These are phyloP conservation scores for Molossus molossus DNA, from an alignment of 2,797 vertebrate species.

Conservation along the genomic window DNA sequence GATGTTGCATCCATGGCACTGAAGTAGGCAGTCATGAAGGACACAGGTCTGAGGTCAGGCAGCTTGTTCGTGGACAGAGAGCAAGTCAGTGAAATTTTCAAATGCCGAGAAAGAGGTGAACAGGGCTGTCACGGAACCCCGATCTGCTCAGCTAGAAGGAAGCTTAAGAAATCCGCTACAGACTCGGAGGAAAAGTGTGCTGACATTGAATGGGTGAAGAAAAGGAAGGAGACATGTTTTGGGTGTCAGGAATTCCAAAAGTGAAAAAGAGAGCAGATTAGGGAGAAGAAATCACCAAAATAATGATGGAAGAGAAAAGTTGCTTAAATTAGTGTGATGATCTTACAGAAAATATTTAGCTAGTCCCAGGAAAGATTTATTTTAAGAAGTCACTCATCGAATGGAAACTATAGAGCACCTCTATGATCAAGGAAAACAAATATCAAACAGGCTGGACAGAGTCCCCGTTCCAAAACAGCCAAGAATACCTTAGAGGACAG, in stretches of 20 bases:
- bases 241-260: neutral
- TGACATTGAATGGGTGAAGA: neutral
- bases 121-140: neutral
- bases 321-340: neutral
- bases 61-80: neutral
- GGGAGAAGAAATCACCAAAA: constrained; percentile 3
- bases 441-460: neutral
- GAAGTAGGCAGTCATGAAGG: neutral
- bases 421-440: neutral
- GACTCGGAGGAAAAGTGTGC: neutral
- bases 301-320: neutral
- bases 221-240: neutral
- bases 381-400: neutral
- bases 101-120: neutral
- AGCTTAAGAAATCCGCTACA: constrained; percentile 51
- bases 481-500: neutral
- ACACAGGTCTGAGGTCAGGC: neutral
- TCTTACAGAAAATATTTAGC: constrained; percentile 12
- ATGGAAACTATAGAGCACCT: neutral
- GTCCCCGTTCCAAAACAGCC: neutral
- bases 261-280: neutral
- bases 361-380: neutral
- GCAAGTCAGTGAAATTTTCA: constrained; percentile 5
- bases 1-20: neutral
- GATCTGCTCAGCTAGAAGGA: neutral